These are phyloP conservation scores for Hyperoplus lanceolatus DNA, from an alignment of 2,797 vertebrate genomes.

Conservation along the genomic window DNA sequence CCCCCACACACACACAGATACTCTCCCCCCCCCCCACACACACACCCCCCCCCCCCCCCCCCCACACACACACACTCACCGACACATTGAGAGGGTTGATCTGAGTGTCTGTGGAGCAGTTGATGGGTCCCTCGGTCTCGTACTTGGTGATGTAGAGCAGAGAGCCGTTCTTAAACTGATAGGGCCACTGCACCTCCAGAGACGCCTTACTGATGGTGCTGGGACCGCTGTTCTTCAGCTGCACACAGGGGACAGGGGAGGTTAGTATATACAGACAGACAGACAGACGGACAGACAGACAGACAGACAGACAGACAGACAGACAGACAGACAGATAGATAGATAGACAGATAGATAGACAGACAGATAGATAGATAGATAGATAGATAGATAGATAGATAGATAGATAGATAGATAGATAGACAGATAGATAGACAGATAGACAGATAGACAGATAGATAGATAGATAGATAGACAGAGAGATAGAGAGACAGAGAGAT, in stretches of 20 bases:
- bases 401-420: too few species aligned
- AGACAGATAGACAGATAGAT: too few species aligned
- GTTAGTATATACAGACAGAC: not conserved
- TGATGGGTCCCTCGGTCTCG: slow-evolving; percentile 95
- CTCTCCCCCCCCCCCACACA: not conserved
- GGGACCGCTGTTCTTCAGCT: slow-evolving; percentile 94
- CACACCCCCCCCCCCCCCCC: not conserved
- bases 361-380: too few species aligned
- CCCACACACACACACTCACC: slow-evolving; percentile 75
- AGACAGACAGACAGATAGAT: too few species aligned
- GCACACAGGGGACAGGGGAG: not conserved
- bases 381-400: too few species aligned
- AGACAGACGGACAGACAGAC: too few species aligned
- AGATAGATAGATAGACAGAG: too few species aligned
- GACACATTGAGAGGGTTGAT: slow-evolving; percentile 94
- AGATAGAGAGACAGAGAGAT: too few species aligned
- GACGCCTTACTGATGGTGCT: slow-evolving; percentile 95
- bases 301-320: too few species aligned
- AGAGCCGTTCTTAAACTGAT: slow-evolving; percentile 88
- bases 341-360: too few species aligned
- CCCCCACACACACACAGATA: slow-evolving; percentile 25
- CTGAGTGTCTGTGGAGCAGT: slow-evolving; percentile 91
- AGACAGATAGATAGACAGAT: too few species aligned
- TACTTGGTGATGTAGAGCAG: slow-evolving; percentile 91
- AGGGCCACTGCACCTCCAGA: slow-evolving; percentile 91